These are phyloP conservation scores for Drosophila anomalipes DNA, from an alignment of 2,888 invertebrate species.

Conservation along the genomic window DNA sequence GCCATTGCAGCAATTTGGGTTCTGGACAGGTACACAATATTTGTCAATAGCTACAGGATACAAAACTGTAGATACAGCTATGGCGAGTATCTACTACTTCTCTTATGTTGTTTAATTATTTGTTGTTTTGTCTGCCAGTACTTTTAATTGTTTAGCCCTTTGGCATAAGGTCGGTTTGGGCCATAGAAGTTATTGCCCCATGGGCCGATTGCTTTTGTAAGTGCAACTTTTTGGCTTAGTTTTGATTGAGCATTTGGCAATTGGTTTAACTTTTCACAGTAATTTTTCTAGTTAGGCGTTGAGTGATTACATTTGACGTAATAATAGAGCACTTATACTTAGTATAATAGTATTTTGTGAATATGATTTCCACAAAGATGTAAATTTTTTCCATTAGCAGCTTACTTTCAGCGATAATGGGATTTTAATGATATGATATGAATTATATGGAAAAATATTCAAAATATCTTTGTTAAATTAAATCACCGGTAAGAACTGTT, in stretches of 20 bases:
- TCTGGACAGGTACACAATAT: conserved; percentile 50
- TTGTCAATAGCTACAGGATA: conserved; percentile 58
- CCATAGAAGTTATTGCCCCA: conserved; percentile 33
- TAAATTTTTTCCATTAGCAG: conserved; percentile 9
- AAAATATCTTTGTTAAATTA: conserved; percentile 42
- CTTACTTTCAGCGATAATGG: conserved; percentile 42
- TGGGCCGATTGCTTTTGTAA: conserved; percentile 33
- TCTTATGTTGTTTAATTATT: conserved; percentile 49
- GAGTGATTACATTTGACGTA: conserved; percentile 1
- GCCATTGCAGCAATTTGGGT: conserved; percentile 60
- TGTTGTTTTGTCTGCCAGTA: conserved; percentile 27
- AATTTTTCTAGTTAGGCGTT: background rate
- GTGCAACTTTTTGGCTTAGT: conserved; percentile 29
- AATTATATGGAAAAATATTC: conserved; percentile 38
- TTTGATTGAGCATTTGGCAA: conserved; percentile 27
- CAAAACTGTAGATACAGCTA: conserved; percentile 30
- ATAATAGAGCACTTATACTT: background rate
- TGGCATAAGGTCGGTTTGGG: conserved; percentile 21
- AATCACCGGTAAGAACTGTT: conserved; percentile 37
- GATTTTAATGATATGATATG: conserved; percentile 61
- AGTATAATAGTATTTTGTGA: conserved; percentile 6
- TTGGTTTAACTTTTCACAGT: conserved; percentile 23
- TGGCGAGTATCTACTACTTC: background rate
- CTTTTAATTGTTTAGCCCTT: conserved; percentile 50
- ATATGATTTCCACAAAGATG: conserved; percentile 2